Conservation (phyloP, 2,888 invertebrate genomes). For the Myopa testacea region DNA sequence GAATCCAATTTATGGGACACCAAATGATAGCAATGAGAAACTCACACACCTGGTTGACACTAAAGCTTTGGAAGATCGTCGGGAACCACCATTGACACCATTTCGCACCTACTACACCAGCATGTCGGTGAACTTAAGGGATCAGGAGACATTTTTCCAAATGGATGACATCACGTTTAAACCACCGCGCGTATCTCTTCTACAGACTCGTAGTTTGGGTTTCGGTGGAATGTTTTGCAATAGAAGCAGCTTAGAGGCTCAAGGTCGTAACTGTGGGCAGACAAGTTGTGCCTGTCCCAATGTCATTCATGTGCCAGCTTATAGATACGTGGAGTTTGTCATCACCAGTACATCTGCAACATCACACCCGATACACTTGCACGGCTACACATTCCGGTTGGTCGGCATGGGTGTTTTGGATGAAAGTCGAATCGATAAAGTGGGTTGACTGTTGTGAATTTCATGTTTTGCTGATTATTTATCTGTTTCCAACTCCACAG, state of each 20-base stretch:
- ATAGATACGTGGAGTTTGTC: conserved; percentile 59
- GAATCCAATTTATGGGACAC: conserved; percentile 57
- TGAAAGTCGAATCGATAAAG: conserved; percentile 54
- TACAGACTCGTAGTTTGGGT: conserved; percentile 61
- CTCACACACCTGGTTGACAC: conserved; percentile 51
- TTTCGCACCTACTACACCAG: conserved; percentile 58
- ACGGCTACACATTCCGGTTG: conserved; percentile 63
- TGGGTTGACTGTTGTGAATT: conserved; percentile 19
- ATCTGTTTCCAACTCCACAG: conserved; percentile 43
- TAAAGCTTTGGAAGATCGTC: conserved; percentile 45
- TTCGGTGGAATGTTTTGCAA: conserved; percentile 60
- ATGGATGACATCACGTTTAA: conserved; percentile 62
- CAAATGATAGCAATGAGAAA: conserved; percentile 37
- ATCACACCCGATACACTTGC: conserved; percentile 62
- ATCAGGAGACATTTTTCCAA: conserved; percentile 58
- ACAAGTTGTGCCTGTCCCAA: conserved; percentile 61
- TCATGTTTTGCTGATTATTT: background rate
- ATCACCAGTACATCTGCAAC: conserved; percentile 56
- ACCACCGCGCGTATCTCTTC: conserved; percentile 58
- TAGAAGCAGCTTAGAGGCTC: conserved; percentile 54
- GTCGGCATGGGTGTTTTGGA: conserved; percentile 64
- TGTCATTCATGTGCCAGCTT: conserved; percentile 62
- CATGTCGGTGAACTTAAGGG: conserved; percentile 54
- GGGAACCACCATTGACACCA: conserved; percentile 49
- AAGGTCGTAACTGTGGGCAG: conserved; percentile 57